Evolutionary conservation across 1,140 invertebrate species (phyloP).

Genomic region (Drosophila tsacasi): DNA sequence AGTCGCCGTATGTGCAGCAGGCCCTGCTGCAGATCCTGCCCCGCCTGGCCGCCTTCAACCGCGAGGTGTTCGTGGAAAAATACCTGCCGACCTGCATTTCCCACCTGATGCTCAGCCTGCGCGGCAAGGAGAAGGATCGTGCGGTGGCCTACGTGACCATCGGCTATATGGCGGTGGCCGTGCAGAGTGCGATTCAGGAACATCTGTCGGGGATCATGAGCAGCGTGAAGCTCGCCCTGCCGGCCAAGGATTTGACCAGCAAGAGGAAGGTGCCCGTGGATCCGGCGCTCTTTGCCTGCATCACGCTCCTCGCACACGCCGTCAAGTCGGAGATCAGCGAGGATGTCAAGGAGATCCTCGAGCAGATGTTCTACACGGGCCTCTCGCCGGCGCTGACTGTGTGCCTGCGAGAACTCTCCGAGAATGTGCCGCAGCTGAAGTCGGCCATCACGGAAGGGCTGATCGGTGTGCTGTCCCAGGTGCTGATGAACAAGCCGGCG

Average conservation of each 20-base stretch:
- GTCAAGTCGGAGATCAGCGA: conserved; percentile 90
- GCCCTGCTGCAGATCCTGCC: conserved; percentile 95
- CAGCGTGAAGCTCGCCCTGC: conserved; percentile 92
- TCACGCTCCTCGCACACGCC: conserved; percentile 96
- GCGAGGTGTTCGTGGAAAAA: conserved; percentile 91
- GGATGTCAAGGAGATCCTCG: conserved; percentile 94
- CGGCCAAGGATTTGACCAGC: conserved; percentile 90
- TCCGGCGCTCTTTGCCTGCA: conserved; percentile 96
- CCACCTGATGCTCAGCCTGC: conserved; percentile 91
- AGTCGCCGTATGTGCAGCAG: conserved; percentile 94
- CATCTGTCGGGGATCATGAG: conserved; percentile 95
- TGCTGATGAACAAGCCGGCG: conserved; percentile 94
- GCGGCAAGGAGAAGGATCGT: conserved; percentile 93
- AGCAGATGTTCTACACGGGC: conserved; percentile 96
- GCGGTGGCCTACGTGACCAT: conserved; percentile 95
- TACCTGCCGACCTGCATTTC: conserved; percentile 92
- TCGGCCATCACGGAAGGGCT: conserved; percentile 96
- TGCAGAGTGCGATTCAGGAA: conserved; percentile 92
- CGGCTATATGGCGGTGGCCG: conserved; percentile 96
- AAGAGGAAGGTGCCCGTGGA: conserved; percentile 92
- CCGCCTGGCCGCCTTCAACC: conserved; percentile 97
- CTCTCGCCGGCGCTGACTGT: conserved; percentile 95
- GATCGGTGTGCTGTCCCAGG: conserved; percentile 93
- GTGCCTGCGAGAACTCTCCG: conserved; percentile 95
- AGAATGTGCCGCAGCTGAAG: conserved; percentile 94